These are phyloP conservation scores for Portunus trituberculatus DNA, from an alignment of 1,140 invertebrate genomes.

Conservation along the genomic window DNA sequence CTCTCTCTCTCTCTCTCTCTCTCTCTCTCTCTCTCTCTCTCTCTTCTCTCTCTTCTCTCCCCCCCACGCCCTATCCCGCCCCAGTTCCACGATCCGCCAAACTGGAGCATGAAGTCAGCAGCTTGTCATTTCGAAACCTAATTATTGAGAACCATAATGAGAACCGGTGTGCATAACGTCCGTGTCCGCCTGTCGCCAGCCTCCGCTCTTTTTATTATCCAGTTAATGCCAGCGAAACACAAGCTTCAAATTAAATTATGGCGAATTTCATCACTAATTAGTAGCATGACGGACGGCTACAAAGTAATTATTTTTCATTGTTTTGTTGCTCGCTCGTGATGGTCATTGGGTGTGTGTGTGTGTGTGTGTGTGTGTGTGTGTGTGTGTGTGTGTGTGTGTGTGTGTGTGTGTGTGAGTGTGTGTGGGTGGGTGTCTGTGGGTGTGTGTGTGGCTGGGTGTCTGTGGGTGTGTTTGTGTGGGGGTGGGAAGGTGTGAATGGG, in stretches of 20 bases:
- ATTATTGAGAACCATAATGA: background rate
- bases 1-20: background rate
- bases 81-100: background rate
- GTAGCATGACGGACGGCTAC: background rate
- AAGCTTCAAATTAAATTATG: background rate
- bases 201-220: background rate
- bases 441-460: no score
- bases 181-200: background rate
- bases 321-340: background rate
- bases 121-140: constrained; percentile 21
- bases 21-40: background rate
- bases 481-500: no score
- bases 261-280: constrained; percentile 9
- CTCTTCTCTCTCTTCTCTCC: background rate
- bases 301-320: background rate
- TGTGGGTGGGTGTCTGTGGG: no score
- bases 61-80: background rate
- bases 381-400: no score
- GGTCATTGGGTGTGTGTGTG: background rate
- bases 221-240: background rate
- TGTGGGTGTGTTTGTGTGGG: no score
- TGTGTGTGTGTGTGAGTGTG: no score
- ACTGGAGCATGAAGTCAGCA: background rate
- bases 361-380: no score
- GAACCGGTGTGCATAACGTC: background rate